Evolutionary conservation across 2,888 invertebrate species (phyloP), one percentile per base, ranked within the genome.

Genomic region (Amaurobius ferox): DNA sequence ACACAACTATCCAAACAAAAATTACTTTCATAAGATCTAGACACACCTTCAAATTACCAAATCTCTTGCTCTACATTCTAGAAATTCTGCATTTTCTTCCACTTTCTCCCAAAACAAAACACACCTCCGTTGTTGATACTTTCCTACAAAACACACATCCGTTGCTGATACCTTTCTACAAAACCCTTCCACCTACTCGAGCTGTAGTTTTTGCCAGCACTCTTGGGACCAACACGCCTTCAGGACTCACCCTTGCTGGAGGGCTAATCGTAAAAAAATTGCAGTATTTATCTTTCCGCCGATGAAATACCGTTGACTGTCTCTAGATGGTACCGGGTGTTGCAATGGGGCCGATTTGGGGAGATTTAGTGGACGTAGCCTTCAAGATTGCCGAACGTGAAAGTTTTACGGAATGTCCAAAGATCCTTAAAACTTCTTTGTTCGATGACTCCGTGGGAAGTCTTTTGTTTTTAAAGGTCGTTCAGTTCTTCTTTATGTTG

Each of bases 391-490:
- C 23, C 1, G 1, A 23, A 6, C 55, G 55, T 55, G 55, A n/a
- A 23, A 5, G 23, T 19, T 23, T 16, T 55, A 23, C 7, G 3
- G n/a, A 55, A 23, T 23, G 23, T 5, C 2, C 1, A 23, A 3
- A 23, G 2, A 23, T n/a, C 55, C 19, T 6, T 5, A 55, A 55
- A 55, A 5, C 5, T 23, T 23, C 16, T 23, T 55, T 55, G 55
- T 55, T 0, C 2, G 55, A 23, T 1, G 23, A 55, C 23, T 55
- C 23, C 11, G 55, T 55, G 55, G 55, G 55, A 55, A 55, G 55
- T 6, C 55, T 55, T 55, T 55, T 55, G 55, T 55, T 55, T 55
- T 55, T 55, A 55, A 55, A 55, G 55, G 55, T 6, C 55, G 55
- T 23, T 44, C 16, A 44, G 6, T 44, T 44, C 16, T 44, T 44